phyloP scores from a whole-genome alignment of 2,113 vertebrate genomes.

The Mustela lutreola region DNA sequence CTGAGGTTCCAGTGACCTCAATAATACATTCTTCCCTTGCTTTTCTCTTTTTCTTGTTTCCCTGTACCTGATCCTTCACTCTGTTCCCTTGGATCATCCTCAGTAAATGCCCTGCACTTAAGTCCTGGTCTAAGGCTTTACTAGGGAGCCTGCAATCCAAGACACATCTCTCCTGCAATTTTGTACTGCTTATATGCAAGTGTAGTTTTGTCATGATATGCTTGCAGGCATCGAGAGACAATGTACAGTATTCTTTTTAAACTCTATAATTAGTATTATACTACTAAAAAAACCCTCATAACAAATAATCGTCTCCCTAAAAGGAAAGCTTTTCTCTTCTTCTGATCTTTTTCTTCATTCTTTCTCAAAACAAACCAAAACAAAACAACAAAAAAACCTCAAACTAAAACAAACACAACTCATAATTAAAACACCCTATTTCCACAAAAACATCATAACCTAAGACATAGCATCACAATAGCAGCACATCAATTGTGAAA shows the following conservation, averaged over 20 bases:
- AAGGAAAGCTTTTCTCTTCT: constrained; percentile 46
- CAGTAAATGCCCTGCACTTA: background rate
- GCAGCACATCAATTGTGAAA: background rate
- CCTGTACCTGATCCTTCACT: background rate
- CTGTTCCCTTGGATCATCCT: background rate
- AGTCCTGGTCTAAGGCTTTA: background rate
- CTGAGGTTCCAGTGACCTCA: background rate
- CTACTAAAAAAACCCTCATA: background rate
- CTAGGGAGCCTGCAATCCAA: background rate
- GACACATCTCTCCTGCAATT: background rate
- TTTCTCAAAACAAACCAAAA: constrained; percentile 27
- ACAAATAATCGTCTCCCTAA: constrained; percentile 36
- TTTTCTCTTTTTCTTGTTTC: background rate
- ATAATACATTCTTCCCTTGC: background rate
- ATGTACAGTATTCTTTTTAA: background rate
- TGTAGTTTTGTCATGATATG: background rate
- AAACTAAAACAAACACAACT: background rate
- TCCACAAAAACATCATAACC: constrained; percentile 25
- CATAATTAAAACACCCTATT: background rate
- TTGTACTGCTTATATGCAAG: background rate
- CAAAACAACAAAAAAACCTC: background rate
- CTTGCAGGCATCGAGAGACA: background rate
- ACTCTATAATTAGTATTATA: background rate
- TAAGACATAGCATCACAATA: background rate
- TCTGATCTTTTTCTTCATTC: constrained; percentile 26